Percentiles rank a stretch among this genome's conserved stretches.
These are phyloP conservation scores for Zhuqinia jingwanae DNA, from an alignment of 2,888 invertebrate species.

Conservation along the genomic window DNA sequence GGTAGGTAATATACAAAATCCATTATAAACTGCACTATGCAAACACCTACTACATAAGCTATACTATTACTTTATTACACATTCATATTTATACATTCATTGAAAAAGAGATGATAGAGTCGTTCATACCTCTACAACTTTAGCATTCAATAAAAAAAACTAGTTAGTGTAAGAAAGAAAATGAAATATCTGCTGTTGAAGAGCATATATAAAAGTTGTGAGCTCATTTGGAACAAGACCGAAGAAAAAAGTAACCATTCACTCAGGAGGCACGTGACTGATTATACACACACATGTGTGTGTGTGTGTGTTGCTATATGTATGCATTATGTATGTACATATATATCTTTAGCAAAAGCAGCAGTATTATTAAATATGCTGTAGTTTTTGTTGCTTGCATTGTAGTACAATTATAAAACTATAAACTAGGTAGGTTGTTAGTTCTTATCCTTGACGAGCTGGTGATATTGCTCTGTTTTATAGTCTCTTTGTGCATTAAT, in stretches of 20 bases:
- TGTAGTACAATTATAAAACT: too few relatives aligned
- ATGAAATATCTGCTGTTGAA: conserved; percentile 30
- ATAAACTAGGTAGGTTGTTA: conserved; percentile 13
- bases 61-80: background rate
- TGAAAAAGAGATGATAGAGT: background rate
- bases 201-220: conserved; percentile 41
- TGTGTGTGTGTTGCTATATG: too few relatives aligned
- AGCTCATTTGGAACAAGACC: conserved; percentile 35
- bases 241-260: conserved; percentile 28
- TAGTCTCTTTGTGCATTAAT: background rate
- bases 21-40: background rate
- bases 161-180: conserved; percentile 38
- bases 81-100: background rate
- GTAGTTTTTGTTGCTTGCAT: background rate
- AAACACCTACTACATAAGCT: too few relatives aligned
- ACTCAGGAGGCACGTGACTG: conserved; percentile 66
- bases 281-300: conserved; percentile 52
- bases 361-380: background rate
- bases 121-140: conserved; percentile 25
- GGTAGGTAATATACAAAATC: background rate
- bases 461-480: background rate
- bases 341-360: background rate
- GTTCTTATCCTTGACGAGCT: conserved; percentile 28
- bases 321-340: conserved; percentile 15
- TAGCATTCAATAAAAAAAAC: conserved; percentile 36